Conservation (phyloP, 2,113 vertebrate genomes). For the Myotis brandtii region DNA sequence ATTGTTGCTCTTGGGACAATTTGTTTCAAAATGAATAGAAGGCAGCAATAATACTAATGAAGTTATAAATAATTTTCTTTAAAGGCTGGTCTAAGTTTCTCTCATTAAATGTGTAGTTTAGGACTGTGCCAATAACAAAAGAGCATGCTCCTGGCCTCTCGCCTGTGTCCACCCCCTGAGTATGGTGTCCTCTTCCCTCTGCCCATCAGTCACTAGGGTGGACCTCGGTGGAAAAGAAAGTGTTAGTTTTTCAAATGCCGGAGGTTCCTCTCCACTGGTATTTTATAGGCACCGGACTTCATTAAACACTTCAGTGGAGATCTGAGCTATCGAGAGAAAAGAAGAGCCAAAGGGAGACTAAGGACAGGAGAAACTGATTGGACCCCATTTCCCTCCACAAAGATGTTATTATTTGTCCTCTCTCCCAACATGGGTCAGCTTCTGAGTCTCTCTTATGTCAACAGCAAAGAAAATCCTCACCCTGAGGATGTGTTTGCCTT, state of each 20-base stretch:
- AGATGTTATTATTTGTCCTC: conserved; percentile 57
- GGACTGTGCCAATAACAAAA: conserved; percentile 48
- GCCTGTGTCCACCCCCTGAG: conserved; percentile 61
- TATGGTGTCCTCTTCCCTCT: conserved; percentile 53
- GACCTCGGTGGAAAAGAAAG: conserved; percentile 58
- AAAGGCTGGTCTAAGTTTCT: conserved; percentile 68
- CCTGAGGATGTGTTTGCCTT: not conserved
- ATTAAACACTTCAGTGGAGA: conserved; percentile 72
- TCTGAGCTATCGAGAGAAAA: conserved; percentile 54
- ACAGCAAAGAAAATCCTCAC: conserved; percentile 51
- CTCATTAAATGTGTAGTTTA: not conserved
- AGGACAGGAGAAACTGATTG: conserved; percentile 51
- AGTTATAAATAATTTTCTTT: conserved; percentile 64
- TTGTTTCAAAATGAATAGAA: conserved; percentile 83
- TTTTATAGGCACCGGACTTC: conserved; percentile 76
- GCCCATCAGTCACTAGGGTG: conserved; percentile 63
- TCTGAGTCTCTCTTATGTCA: not conserved
- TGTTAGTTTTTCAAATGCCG: conserved; percentile 80
- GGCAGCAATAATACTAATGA: conserved; percentile 67
- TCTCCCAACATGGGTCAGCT: conserved; percentile 31
- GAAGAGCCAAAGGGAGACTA: not conserved
- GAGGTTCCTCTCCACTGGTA: conserved; percentile 76
- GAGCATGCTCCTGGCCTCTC: conserved; percentile 67
- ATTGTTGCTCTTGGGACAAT: conserved; percentile 84
- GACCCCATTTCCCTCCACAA: conserved; percentile 47